These are phyloP conservation scores for Ptychochromis oligacanthus DNA, from an alignment of 2,113 vertebrate genomes.

Conservation along the genomic window DNA sequence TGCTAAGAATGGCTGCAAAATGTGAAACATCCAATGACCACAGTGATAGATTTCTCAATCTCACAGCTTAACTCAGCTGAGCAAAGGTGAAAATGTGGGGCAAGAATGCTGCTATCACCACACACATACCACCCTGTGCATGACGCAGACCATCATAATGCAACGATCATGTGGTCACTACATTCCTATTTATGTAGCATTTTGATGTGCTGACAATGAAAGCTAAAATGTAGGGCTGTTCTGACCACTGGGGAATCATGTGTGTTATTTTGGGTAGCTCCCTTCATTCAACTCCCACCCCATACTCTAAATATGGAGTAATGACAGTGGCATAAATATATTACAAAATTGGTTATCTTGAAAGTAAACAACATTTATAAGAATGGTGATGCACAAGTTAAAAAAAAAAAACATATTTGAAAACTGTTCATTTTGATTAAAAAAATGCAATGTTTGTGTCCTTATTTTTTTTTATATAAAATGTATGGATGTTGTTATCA, in stretches of 20 bases:
- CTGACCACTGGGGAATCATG: constrained; percentile 65
- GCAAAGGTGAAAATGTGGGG: constrained; percentile 67
- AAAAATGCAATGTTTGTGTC: neutral
- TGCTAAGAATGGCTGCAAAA: constrained; percentile 82
- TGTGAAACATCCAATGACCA: constrained; percentile 78
- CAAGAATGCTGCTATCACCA: constrained; percentile 4
- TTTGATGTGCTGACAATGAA: neutral
- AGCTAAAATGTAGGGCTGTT: constrained; percentile 5
- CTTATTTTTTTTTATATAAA: neutral
- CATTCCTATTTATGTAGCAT: constrained; percentile 32
- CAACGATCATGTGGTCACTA: constrained; percentile 36
- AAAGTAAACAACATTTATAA: neutral
- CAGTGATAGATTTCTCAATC: constrained; percentile 80
- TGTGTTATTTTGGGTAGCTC: constrained; percentile 29
- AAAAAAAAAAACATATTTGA: neutral
- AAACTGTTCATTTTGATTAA: neutral
- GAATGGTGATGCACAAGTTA: neutral
- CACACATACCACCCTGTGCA: constrained; percentile 11
- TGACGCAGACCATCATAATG: constrained; percentile 13
- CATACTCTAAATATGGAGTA: neutral
- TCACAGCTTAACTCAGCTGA: constrained; percentile 82
- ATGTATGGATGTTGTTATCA: neutral
- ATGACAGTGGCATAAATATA: constrained; percentile 1
- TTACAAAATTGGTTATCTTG: neutral
- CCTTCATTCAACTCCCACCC: constrained; percentile 44